phyloP scores from a whole-genome alignment of 1,140 invertebrate species.

The Kradibia gibbosae region DNA sequence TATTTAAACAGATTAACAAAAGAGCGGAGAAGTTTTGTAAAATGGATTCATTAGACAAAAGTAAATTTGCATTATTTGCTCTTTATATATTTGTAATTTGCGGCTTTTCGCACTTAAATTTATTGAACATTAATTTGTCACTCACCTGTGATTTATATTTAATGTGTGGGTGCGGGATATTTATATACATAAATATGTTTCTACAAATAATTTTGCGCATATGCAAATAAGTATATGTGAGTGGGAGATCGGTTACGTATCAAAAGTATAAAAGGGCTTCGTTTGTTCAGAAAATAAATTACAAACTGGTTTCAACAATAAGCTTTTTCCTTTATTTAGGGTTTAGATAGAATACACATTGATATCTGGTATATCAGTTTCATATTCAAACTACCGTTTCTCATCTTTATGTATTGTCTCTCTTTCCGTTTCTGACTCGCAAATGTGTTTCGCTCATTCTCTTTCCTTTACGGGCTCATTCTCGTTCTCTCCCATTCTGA shows the following conservation, averaged over 20 bases:
- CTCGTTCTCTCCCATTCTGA: too few species aligned
- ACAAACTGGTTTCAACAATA: neutral
- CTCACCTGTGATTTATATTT: conserved; percentile 22
- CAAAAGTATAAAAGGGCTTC: neutral
- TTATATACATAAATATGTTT: neutral
- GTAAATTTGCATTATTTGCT: conserved; percentile 9
- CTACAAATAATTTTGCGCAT: neutral
- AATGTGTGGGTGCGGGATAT: neutral
- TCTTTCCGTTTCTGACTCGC: neutral
- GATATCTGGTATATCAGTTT: neutral
- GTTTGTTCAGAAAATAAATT: neutral
- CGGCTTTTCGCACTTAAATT: neutral
- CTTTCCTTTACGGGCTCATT: neutral
- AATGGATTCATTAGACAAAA: conserved; percentile 3
- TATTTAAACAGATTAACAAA: neutral
- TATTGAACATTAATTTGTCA: conserved; percentile 17
- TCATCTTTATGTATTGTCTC: too few species aligned
- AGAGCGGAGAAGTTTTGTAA: conserved; percentile 9
- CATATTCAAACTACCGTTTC: too few species aligned
- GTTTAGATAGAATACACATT: neutral
- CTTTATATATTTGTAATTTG: conserved; percentile 32
- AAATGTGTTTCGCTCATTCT: neutral
- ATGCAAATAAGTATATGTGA: neutral
- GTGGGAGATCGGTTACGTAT: neutral
- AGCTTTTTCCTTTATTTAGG: neutral